phyloP scores from a whole-genome alignment of 2,113 vertebrate genomes.

The Coregonus clupeaformis region DNA sequence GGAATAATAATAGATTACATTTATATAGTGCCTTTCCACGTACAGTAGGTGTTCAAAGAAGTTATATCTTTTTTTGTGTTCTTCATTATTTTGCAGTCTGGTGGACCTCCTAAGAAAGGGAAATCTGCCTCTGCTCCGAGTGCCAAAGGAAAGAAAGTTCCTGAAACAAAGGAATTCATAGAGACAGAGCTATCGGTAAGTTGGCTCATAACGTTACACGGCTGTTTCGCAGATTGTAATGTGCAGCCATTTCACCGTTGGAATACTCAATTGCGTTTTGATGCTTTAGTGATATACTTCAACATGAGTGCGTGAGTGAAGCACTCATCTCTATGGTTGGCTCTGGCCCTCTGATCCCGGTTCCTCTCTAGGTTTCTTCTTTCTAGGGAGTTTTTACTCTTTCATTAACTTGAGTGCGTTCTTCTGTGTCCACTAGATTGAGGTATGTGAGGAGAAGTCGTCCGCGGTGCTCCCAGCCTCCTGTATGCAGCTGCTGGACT shows the following conservation, averaged over 20 bases:
- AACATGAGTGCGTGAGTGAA: not conserved
- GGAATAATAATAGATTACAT: too few species aligned
- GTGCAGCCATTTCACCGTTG: not conserved
- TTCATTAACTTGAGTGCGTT: not conserved
- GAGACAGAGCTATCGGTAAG: conserved; percentile 90
- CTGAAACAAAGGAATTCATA: conserved; percentile 82
- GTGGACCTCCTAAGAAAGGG: conserved; percentile 84
- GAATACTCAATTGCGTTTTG: not conserved
- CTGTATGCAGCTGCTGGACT: conserved; percentile 91
- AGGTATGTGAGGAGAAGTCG: conserved; percentile 92
- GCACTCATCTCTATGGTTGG: not conserved
- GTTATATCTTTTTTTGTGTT: too few species aligned
- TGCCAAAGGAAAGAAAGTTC: conserved; percentile 83
- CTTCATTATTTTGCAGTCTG: conserved; percentile 66
- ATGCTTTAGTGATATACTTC: not conserved
- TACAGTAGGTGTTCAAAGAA: too few species aligned
- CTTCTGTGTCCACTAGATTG: conserved; percentile 67
- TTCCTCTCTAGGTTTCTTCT: too few species aligned
- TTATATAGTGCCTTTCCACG: too few species aligned
- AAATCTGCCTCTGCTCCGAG: conserved; percentile 74
- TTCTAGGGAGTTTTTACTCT: not conserved
- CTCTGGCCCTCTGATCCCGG: too few species aligned
- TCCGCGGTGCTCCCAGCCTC: conserved; percentile 86
- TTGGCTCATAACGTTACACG: conserved; percentile 19
- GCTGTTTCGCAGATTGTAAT: not conserved